Evolutionary conservation across 2,797 vertebrate genomes (phyloP).

Genomic region (Enteromius fasciolatus): DNA sequence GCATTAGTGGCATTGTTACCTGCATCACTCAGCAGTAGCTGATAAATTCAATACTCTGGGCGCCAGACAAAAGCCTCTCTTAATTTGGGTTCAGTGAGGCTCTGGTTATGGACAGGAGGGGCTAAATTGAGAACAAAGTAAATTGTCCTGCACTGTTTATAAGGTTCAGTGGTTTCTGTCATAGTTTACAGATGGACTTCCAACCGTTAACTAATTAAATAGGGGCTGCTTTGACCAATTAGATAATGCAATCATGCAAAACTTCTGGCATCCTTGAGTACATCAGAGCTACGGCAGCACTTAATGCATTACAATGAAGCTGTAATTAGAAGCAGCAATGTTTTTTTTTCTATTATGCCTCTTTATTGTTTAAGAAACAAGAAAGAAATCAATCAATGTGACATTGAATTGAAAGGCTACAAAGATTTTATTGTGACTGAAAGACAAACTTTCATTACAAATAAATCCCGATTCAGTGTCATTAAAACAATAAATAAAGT

Average conservation of each 20-base stretch:
- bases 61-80: conserved; percentile 61
- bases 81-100: conserved; percentile 57
- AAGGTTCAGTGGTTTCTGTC: conserved; percentile 53
- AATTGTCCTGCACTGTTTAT: conserved; percentile 42
- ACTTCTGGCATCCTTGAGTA: conserved; percentile 17
- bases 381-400: neutral
- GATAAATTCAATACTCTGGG: conserved; percentile 68
- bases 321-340: neutral
- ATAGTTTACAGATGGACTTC: conserved; percentile 49
- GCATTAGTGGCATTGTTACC: conserved; percentile 69
- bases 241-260: conserved; percentile 43
- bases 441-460: conserved; percentile 74
- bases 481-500: conserved; percentile 82
- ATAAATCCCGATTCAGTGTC: conserved; percentile 77
- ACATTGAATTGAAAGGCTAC: conserved; percentile 41
- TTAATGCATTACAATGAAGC: conserved; percentile 17
- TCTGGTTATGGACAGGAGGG: conserved; percentile 29
- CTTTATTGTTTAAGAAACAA: conserved; percentile 11
- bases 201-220: conserved; percentile 52
- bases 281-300: neutral
- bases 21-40: conserved; percentile 67
- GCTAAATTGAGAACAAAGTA: conserved; percentile 55
- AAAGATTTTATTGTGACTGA: conserved; percentile 71
- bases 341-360: neutral
- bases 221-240: conserved; percentile 37